Conservation (phyloP, 2,888 invertebrate genomes). For the Eumacrocentrus americanus region DNA sequence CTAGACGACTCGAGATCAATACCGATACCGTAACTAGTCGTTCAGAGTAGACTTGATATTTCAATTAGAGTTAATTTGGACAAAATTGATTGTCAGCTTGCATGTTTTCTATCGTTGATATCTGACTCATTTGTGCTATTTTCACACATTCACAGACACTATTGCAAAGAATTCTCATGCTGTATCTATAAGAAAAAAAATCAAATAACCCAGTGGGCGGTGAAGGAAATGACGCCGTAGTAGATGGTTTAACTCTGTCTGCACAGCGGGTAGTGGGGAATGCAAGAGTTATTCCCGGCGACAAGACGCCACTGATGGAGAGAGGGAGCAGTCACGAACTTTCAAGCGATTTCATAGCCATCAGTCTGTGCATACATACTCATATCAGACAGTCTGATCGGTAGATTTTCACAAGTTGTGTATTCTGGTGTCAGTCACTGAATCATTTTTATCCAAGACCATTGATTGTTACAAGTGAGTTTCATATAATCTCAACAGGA, state of each 20-base stretch:
- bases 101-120: no score
- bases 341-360: constrained; percentile 45
- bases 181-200: no score
- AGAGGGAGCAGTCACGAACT: constrained; percentile 42
- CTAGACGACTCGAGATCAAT: no score
- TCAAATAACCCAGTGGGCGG: no score
- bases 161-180: no score
- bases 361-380: constrained; percentile 30
- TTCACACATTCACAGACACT: no score
- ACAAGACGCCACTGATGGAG: constrained; percentile 44
- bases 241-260: background rate
- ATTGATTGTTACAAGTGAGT: no score
- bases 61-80: no score
- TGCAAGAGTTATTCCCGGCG: constrained; percentile 53
- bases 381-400: background rate
- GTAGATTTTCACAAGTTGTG: background rate
- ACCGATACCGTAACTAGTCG: no score
- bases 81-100: no score
- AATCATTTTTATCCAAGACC: background rate
- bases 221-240: constrained; percentile 14
- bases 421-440: constrained; percentile 18
- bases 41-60: no score
- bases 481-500: no score
- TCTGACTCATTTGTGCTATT: background rate
- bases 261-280: constrained; percentile 41